Conservation (phyloP, 1,140 invertebrate genomes). For the Penaeus vannamei region DNA sequence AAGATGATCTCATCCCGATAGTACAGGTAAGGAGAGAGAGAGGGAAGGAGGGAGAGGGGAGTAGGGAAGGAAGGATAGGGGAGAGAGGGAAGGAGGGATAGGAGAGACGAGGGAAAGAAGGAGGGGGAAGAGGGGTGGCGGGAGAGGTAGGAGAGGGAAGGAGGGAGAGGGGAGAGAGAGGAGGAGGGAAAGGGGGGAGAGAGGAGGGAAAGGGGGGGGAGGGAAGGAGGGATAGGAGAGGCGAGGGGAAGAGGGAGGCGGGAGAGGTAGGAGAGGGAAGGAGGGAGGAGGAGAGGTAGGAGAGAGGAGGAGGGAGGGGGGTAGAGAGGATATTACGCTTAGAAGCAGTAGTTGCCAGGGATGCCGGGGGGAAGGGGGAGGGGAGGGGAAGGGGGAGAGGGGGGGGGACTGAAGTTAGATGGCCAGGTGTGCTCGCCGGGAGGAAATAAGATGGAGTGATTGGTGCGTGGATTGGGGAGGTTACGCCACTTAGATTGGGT, state of each 20-base stretch:
- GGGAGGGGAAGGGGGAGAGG: background rate
- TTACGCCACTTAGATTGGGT: no score
- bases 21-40: no score
- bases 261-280: background rate
- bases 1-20: no score
- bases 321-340: slow-evolving; percentile 1
- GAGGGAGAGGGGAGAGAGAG: background rate
- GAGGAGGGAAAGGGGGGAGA: background rate
- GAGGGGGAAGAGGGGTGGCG: no score
- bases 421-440: no score
- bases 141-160: no score
- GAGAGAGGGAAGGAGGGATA: background rate
- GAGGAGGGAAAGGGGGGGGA: background rate
- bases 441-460: no score
- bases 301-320: background rate
- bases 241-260: no score
- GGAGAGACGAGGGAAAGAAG: background rate
- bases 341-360: no score
- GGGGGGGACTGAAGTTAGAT: no score
- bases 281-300: background rate
- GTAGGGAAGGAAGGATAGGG: background rate
- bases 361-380: no score
- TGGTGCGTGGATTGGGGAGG: no score
- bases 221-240: background rate
- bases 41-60: background rate